These are phyloP conservation scores for Pyrocephalus nanus DNA, from an alignment of 2,797 vertebrate genomes.

Conservation along the genomic window DNA sequence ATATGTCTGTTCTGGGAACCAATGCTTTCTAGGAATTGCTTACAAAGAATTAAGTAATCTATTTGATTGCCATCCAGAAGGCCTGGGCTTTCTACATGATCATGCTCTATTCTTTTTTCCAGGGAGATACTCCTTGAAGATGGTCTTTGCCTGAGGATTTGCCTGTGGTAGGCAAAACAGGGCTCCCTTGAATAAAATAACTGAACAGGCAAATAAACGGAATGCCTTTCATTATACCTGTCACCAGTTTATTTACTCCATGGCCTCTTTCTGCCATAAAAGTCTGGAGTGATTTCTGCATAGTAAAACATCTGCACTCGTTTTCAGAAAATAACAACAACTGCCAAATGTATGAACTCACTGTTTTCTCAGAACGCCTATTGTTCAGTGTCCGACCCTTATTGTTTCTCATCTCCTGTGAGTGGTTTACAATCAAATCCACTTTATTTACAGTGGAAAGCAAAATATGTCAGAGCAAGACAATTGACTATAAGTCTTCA, in stretches of 20 bases:
- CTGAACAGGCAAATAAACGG: conserved; percentile 9
- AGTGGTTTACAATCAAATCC: conserved; percentile 47
- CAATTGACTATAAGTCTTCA: conserved; percentile 11
- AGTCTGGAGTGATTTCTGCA: conserved; percentile 53
- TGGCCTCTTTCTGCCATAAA: conserved; percentile 49
- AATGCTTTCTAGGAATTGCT: conserved; percentile 47
- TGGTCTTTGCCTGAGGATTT: not conserved
- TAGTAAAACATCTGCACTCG: conserved; percentile 53
- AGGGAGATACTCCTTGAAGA: not conserved
- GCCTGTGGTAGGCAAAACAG: conserved; percentile 35
- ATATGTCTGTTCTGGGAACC: not conserved
- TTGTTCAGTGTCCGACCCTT: conserved; percentile 35
- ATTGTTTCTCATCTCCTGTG: conserved; percentile 56
- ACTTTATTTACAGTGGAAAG: conserved; percentile 51
- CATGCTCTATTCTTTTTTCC: not conserved
- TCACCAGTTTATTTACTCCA: conserved; percentile 50
- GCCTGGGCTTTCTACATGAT: not conserved
- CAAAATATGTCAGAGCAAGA: conserved; percentile 33
- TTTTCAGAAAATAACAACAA: conserved; percentile 54
- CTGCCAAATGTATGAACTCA: conserved; percentile 57
- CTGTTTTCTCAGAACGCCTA: conserved; percentile 22
- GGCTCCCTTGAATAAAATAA: conserved; percentile 18
- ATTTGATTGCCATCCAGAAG: conserved; percentile 33
- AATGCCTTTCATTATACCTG: conserved; percentile 56
- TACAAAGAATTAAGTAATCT: not conserved